Conservation (phyloP, 2,888 invertebrate genomes). For the Siphlonurus alternatus region DNA sequence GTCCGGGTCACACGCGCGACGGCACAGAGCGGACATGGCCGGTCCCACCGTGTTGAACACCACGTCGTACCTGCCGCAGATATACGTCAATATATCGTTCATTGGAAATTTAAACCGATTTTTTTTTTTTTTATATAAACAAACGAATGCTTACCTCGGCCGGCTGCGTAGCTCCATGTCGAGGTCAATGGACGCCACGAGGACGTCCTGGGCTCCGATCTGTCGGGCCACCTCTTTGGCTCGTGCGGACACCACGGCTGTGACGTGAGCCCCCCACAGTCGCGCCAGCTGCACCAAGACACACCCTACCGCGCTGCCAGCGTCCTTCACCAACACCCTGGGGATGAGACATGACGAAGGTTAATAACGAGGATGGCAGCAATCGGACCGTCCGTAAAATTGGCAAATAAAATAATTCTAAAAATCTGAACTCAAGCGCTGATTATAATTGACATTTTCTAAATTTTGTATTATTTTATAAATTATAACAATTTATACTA, state of each 20-base stretch:
- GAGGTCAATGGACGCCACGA: conserved; percentile 16
- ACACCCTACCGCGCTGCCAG: conserved; percentile 39
- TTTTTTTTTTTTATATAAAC: no score
- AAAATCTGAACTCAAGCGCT: neutral
- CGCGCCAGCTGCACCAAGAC: conserved; percentile 38
- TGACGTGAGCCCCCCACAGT: conserved; percentile 37
- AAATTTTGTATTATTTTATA: neutral
- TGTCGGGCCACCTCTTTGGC: conserved; percentile 37
- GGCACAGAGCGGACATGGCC: conserved; percentile 20
- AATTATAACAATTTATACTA: no score
- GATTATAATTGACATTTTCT: no score
- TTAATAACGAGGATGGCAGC: no score
- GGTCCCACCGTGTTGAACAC: conserved; percentile 33
- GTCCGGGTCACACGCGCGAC: conserved; percentile 17
- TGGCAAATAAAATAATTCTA: conserved; percentile 2
- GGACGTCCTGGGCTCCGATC: conserved; percentile 35
- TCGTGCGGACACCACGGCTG: conserved; percentile 29
- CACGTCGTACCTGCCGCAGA: conserved; percentile 26
- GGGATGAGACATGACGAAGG: neutral
- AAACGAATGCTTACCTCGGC: no score
- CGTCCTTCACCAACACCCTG: conserved; percentile 38
- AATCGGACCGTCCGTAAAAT: neutral
- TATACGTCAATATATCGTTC: neutral
- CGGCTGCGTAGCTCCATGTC: conserved; percentile 12
- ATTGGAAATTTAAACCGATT: neutral